Base-by-base conservation (phyloP, 2,113 vertebrate species). In the Tachycineta bicolor region DNA sequence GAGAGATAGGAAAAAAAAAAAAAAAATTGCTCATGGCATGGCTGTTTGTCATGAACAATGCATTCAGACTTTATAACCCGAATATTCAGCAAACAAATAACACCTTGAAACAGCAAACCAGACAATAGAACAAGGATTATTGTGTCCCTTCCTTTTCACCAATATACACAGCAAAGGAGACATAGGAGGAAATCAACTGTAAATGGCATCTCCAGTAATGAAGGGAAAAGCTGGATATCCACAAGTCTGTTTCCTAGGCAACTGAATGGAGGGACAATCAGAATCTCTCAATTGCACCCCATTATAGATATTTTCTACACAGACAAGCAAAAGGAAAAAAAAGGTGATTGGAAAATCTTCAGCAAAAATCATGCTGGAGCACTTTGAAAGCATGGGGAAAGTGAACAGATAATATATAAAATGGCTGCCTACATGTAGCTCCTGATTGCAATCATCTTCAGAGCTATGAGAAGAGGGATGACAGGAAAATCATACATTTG, bases 241-340 rank as follows among this genome's bases (percentile, higher is more conserved):
- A 96, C 96, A 96, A 94, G 97, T 90, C 87, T 53, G 97, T 98
- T 98, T 97, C 97, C 98, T 95, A 96, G 98, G 98, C 96, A 98
- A 98, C 98, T 76, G 52, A n/a, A 75, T 78, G 76, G 86, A 94
- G 78, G 97, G 96, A 96, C 96, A 91, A 96, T 97, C 97, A 95
- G 90, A 93, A 73, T 92, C 86, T 93, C 96, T 95, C 92, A 87
- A 93, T 94, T 90, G 83, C 44, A 97, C 87, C 93, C 91, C 68
- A 81, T 97, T 95, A 92, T 70, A 67, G 85, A 58, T 92, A 95
- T 96, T 91, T 95, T 96, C 95, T 95, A 93, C 79, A 91, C 81
- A 84, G 94, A 77, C 71, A 80, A 62, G 93, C 71, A 89, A 80
- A 96, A 95, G 58, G 91, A 93, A 92, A 83, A 75, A 86, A 69